These are phyloP conservation scores for Chrysodeixis includens DNA, from an alignment of 2,888 invertebrate genomes.

Conservation along the genomic window DNA sequence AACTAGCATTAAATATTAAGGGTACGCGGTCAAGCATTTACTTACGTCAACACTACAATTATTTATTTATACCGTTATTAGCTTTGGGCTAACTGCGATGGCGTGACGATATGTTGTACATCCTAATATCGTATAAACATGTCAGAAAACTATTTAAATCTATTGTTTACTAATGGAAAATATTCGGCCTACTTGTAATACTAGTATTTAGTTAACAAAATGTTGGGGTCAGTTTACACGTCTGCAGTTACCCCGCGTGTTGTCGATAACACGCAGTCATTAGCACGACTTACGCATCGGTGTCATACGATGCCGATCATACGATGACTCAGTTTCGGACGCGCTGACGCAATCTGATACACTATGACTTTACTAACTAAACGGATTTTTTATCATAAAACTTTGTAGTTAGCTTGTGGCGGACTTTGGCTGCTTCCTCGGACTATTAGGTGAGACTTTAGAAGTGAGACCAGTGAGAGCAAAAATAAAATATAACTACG, in stretches of 20 bases:
- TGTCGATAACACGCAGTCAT: slow-evolving; percentile 8
- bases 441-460: too few relatives aligned
- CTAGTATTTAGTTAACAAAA: background rate
- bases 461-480: too few relatives aligned
- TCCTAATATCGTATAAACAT: background rate
- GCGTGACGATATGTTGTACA: slow-evolving; percentile 21
- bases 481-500: too few relatives aligned
- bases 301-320: slow-evolving; percentile 31
- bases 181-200: background rate
- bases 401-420: too few relatives aligned
- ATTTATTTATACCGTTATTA: slow-evolving; percentile 30
- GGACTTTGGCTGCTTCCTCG: too few relatives aligned
- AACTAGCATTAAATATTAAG: slow-evolving; percentile 18
- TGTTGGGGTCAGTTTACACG: background rate
- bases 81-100: slow-evolving; percentile 18
- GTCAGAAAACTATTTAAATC: slow-evolving; percentile 1
- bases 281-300: slow-evolving; percentile 24
- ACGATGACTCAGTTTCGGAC: slow-evolving; percentile 37
- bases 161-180: slow-evolving; percentile 12
- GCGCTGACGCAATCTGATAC: slow-evolving; percentile 24
- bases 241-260: background rate
- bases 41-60: slow-evolving; percentile 19
- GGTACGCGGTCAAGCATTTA: slow-evolving; percentile 25
- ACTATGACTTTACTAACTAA: background rate
- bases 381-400: too few relatives aligned